Base-by-base conservation (phyloP, 2,888 invertebrate genomes). In the Chrysopilus asiliformis region DNA sequence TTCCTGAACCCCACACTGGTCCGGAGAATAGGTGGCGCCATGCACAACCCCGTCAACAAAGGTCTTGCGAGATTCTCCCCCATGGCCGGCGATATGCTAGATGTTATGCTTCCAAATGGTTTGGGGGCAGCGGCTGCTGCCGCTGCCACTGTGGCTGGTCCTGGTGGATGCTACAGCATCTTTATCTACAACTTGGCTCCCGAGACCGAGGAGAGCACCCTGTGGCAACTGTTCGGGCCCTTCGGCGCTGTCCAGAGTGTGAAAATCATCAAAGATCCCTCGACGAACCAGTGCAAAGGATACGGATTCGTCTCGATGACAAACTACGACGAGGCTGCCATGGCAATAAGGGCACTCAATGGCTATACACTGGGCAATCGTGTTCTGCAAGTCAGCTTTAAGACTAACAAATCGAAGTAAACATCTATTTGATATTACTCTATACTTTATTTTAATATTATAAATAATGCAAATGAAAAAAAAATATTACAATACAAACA, bases 231-330 rank as follows among this genome's bases (percentile, higher is more conserved):
- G 48, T 95, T 94, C 65, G 93, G 93, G 9, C 61, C 63, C n/a
- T 61, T 63, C 38, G 63, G 63, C 32, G 61, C 63, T 35, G 63
- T 63, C 42, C 89, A 94, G 69, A 87, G 85, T 67, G 94, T 95
- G 49, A 94, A 94, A 73, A 91, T 94, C 54, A 89, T 93, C 58
- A 81, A 91, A 63, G 93, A 94, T 72, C 79, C 85, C 52, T 79
- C 86, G 53, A 90, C 91, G 52, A 90, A 90, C 71, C 94, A 94
- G 67, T 94, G 94, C 72, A 94, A 94, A 71, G 95, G 95, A 43
- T 95, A 93, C 63, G 95, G 93, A 48, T 94, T 94, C 64, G 93
- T 95, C 48, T 94, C 93, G 44, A 95, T 95, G 94, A 91, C 91
- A 57, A 91, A 93, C 66, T 94, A 95, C 63, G 93, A 94, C 56